A percentile compares a stretch with the other conserved stretches of the same genome.
These are phyloP conservation scores for Crotalus viridis DNA, from an alignment of 2,113 vertebrate species.

Conservation along the genomic window DNA sequence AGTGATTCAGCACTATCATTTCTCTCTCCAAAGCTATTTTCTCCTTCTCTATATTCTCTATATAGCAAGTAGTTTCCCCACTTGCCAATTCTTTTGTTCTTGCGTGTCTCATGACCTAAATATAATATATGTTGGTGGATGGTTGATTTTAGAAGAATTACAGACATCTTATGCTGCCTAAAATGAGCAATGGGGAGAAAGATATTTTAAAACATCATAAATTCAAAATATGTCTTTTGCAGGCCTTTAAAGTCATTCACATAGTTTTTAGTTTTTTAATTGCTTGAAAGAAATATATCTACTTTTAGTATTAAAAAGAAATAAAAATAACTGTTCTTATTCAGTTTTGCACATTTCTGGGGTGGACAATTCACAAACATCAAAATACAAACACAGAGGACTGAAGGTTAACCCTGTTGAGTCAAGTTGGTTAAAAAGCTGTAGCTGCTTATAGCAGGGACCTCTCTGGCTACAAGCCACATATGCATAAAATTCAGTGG, in stretches of 20 bases:
- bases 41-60: not conserved
- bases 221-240: not conserved
- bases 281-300: not conserved
- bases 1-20: not conserved
- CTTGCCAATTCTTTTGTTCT: not conserved
- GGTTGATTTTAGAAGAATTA: not conserved
- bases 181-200: not conserved
- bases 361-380: not conserved
- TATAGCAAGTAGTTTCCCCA: not conserved
- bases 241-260: not conserved
- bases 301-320: not conserved
- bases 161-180: not conserved
- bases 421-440: not conserved
- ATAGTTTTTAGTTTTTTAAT: not conserved
- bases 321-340: not conserved
- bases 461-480: not conserved
- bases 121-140: slow-evolving; percentile 29
- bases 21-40: not conserved
- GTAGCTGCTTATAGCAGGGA: not conserved
- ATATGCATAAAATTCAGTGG: not conserved
- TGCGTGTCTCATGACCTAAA: not conserved
- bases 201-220: not conserved
- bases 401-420: not conserved
- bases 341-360: not conserved
- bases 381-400: not conserved